These are phyloP conservation scores for Eupelmus urozonus DNA, from an alignment of 2,888 invertebrate genomes.

Conservation along the genomic window DNA sequence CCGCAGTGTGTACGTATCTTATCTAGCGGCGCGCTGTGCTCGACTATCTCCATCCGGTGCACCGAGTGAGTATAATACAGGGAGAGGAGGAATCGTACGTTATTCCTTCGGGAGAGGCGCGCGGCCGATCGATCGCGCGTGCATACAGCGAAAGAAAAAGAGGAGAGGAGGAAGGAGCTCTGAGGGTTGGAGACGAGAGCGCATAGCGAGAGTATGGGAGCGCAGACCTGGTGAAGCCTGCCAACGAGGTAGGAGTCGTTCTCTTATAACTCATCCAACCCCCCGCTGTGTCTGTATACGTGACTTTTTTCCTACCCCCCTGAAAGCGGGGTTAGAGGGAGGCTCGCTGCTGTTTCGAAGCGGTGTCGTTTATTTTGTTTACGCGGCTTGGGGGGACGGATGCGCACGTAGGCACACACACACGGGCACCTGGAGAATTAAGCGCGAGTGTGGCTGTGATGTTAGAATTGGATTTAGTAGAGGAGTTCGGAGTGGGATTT, in stretches of 20 bases:
- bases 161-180: not conserved
- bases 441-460: not conserved
- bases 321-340: too few species aligned
- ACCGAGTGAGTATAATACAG: not conserved
- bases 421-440: not conserved
- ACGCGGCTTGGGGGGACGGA: too few species aligned
- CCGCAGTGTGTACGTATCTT: too few species aligned
- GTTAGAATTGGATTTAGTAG: not conserved
- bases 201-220: too few species aligned
- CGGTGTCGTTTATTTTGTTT: conserved; percentile 24
- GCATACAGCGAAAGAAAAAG: not conserved
- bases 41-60: conserved; percentile 1
- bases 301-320: not conserved
- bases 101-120: not conserved
- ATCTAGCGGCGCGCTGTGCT: not conserved
- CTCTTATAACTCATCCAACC: not conserved
- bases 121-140: conserved; percentile 5
- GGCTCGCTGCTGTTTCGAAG: too few species aligned
- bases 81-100: not conserved
- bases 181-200: not conserved
- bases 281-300: not conserved
- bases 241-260: not conserved
- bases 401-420: not conserved
- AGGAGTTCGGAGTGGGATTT: too few species aligned
- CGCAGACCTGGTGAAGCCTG: not conserved